A percentile compares a stretch with the other conserved stretches of the same genome.
phyloP scores from a whole-genome alignment of 2,797 vertebrate genomes.

The Gymnocypris eckloni region DNA sequence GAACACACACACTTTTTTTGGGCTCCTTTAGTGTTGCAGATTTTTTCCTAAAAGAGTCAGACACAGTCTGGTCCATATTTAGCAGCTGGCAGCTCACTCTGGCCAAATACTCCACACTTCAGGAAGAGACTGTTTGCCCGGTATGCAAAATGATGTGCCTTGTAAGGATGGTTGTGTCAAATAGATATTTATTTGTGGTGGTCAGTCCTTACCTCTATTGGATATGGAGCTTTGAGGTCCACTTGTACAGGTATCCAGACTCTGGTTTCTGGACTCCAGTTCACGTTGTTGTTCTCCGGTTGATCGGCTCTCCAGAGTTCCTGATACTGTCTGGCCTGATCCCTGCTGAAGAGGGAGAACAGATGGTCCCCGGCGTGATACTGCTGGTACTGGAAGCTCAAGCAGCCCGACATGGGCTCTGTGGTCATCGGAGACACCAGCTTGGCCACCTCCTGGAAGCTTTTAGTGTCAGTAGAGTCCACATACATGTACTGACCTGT shows the following conservation, averaged over 20 bases:
- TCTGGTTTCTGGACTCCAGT: conserved; percentile 59
- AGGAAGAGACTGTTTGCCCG: too few species aligned
- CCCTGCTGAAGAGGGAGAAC: conserved; percentile 88
- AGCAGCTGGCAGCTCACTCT: background rate
- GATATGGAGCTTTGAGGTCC: conserved; percentile 84
- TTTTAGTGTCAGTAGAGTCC: conserved; percentile 88
- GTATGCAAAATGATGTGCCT: background rate
- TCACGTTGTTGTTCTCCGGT: conserved; percentile 58
- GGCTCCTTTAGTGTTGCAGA: background rate
- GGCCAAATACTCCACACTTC: background rate
- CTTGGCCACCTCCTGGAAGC: conserved; percentile 92
- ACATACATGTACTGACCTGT: conserved; percentile 96
- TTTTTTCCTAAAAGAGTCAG: background rate
- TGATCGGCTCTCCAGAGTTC: conserved; percentile 87
- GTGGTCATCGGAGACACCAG: conserved; percentile 88
- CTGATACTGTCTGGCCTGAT: conserved; percentile 86
- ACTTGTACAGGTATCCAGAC: conserved; percentile 88
- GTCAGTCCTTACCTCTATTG: conserved; percentile 72
- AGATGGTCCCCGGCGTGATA: conserved; percentile 82
- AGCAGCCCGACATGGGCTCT: conserved; percentile 86
- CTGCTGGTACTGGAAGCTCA: conserved; percentile 91
- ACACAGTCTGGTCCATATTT: background rate
- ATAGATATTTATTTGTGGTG: background rate
- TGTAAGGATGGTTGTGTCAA: background rate
- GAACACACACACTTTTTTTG: background rate